phyloP scores from a whole-genome alignment of 2,888 invertebrate genomes.

The Lasioglossum zephyrum region DNA sequence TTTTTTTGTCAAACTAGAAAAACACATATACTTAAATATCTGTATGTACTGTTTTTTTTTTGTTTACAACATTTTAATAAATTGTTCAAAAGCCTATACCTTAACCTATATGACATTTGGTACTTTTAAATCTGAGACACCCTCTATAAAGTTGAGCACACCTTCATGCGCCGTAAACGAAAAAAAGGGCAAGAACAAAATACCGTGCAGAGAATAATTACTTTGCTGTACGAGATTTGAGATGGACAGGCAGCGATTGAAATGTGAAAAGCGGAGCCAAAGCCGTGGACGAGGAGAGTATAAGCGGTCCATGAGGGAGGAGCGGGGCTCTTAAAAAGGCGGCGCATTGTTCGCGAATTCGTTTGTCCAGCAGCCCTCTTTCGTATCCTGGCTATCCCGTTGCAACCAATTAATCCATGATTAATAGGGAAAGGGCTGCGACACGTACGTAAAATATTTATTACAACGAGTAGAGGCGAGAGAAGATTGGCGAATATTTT shows the following conservation, averaged over 20 bases:
- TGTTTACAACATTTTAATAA: no score
- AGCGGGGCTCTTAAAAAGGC: constrained; percentile 14
- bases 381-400: constrained; percentile 34
- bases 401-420: constrained; percentile 44
- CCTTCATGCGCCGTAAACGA: background rate
- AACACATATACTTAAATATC: no score
- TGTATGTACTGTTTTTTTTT: no score
- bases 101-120: no score
- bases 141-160: background rate
- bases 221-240: background rate
- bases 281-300: background rate
- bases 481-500: constrained; percentile 3
- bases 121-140: no score
- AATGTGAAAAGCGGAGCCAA: constrained; percentile 16
- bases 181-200: background rate
- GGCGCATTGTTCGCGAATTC: constrained; percentile 31
- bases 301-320: background rate
- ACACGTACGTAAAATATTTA: constrained; percentile 44
- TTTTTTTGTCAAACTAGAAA: background rate
- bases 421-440: constrained; percentile 33
- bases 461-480: background rate
- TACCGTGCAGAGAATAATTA: background rate
- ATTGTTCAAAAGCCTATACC: no score
- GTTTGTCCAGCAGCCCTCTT: constrained; percentile 4
- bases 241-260: background rate